Base-by-base conservation (phyloP, 2,888 invertebrate species). In the Pocota personata region DNA sequence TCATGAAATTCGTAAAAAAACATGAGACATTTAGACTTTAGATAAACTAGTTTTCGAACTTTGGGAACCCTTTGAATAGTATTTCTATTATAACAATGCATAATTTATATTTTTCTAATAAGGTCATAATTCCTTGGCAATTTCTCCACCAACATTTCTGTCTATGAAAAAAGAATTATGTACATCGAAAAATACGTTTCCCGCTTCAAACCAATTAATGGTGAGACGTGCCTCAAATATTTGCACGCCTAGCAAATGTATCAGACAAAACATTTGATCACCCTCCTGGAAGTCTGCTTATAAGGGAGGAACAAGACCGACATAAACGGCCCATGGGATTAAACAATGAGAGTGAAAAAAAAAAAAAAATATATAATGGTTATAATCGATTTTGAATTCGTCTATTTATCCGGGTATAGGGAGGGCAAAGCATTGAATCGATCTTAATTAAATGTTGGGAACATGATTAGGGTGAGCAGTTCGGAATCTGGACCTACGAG, bases 371-470 rank as follows among this genome's bases (percentile, higher is more conserved):
- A 6, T 50, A 57, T 71, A 75, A 57, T 57, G 21, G 27, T 27
- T 43, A 37, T 62, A 82, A 82, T 82, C 77, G 77, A 66, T 82
- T 77, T 72, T 14, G 77, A 66, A 77, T 72, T 72, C 82, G 7
- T 73, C 40, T 73, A 73, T 64, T 71, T 77, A 82, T 77, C 77
- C 77, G 77, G 82, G 77, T 52, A 77, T 40, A 40, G 35, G 48
- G 50, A 16, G 67, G 55, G 16, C 46, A 16, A 16, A n/a, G 35
- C 60, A 75, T 40, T 75, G 80, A 80, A 80, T 80, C 67, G 80
- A 75, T 75, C 67, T 80, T 80, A 80, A 80, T 75, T 80, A 62
- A 80, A 75, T 75, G 55, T 48, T 58, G 60, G 50, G 21, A 55
- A 55, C 16, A 35, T 27, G 67, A 75, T 55, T 46, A 60, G 80